phyloP scores from a whole-genome alignment of 2,113 vertebrate species.

The Athene noctua region DNA sequence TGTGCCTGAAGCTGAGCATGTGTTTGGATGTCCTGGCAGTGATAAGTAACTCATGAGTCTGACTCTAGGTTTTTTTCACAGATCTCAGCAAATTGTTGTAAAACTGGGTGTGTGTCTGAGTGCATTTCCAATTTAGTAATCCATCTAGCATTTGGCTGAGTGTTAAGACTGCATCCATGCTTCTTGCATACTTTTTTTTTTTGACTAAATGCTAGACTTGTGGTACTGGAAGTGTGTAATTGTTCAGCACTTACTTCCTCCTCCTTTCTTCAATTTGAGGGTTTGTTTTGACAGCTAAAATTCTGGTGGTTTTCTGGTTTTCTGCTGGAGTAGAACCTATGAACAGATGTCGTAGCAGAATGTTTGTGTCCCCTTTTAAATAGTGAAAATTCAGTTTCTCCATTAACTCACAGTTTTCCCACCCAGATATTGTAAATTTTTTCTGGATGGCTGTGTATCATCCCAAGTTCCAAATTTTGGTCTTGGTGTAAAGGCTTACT shows the following conservation, averaged over 20 bases:
- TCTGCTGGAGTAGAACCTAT: constrained; percentile 52
- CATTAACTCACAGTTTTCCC: constrained; percentile 31
- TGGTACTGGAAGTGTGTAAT: constrained; percentile 38
- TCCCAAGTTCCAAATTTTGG: neutral
- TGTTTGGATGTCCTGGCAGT: neutral
- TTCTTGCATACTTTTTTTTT: neutral
- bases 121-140: neutral
- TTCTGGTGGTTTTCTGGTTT: constrained; percentile 59
- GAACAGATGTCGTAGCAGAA: constrained; percentile 64
- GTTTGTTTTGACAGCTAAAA: constrained; percentile 68
- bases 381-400: constrained; percentile 31
- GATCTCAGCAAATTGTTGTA: neutral
- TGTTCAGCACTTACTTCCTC: constrained; percentile 53
- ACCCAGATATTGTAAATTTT: neutral
- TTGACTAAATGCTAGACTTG: constrained; percentile 37
- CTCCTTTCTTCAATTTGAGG: constrained; percentile 40
- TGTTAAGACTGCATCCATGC: neutral
- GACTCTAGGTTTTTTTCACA: neutral
- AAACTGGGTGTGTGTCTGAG: neutral
- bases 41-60: neutral
- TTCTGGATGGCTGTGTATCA: neutral
- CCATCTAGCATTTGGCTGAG: neutral
- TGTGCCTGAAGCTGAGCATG: neutral
- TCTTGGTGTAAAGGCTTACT: neutral
- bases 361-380: constrained; percentile 57